Evolutionary conservation across 2,888 invertebrate genomes (phyloP), one percentile per base, ranked within the genome.

Genomic region (Macaria liturata): DNA sequence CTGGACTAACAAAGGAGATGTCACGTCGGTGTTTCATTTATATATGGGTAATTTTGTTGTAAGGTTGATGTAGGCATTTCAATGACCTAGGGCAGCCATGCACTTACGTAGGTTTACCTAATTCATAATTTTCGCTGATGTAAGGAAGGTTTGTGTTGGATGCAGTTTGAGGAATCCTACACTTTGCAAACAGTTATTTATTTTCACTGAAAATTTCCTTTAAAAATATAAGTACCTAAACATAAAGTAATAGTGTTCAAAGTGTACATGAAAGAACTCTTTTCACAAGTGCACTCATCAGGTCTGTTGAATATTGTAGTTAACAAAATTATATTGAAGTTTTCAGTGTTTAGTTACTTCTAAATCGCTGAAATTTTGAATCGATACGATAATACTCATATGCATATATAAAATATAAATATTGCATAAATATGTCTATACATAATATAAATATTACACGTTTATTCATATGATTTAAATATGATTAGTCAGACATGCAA

Each of bases 301-400:
- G 58, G 64, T 65, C 61, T 62, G 67, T 66, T 61, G 62, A 61
- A 59, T 63, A 54, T 61, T 60, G 61, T 59, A 65, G 40, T 62
- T 62, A 63, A 42, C 46, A 66, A 63, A 52, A 52, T 48, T 30
- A 47, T 48, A 64, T 69, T 69, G 68, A 72, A 71, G 66, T 73
- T 72, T 74, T 71, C 71, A 72, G 72, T 78, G 75, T 71, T 60
- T 49, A 9, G 20, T 44, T 62, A 70, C 75, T 71, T 74, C 73
- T 68, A 78, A 78, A 79, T 74, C 75, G 72, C 76, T 66, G 64
- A 53, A 50, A 58, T 39, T 49, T 48, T 56, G 37, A 44, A 31
- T 20, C 7, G 30, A 37, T 42, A 45, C 47, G 43, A 39, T 4
- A 32, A 9, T 30, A 5, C 37, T 4, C 3, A 34, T 32, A 30